Evolutionary conservation across 1,140 invertebrate genomes (phyloP).

Genomic region (Lucilia cuprina): DNA sequence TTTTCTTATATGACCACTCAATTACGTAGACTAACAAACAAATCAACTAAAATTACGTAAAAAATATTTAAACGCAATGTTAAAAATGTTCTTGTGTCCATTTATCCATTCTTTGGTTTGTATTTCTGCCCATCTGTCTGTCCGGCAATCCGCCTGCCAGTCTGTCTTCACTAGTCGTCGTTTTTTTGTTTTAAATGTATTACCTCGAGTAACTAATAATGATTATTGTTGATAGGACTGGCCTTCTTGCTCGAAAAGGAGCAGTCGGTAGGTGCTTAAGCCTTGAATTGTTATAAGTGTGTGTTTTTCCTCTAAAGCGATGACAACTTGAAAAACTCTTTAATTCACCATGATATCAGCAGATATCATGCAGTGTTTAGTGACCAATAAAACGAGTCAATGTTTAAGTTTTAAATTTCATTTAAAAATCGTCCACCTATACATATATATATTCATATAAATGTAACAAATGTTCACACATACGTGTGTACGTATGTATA

Average conservation of each 20-base stretch:
- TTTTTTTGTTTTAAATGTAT: slow-evolving; percentile 3
- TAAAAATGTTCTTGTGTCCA: slow-evolving; percentile 1
- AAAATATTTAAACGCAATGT: slow-evolving; percentile 24
- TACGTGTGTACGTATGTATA: too few relatives aligned
- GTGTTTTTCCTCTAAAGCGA: not conserved
- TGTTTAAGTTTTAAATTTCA: slow-evolving; percentile 33
- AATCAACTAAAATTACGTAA: slow-evolving; percentile 25
- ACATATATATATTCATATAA: too few relatives aligned
- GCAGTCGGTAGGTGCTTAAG: not conserved
- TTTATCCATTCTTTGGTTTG: not conserved
- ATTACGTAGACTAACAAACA: slow-evolving; percentile 31
- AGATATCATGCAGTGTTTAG: slow-evolving; percentile 32
- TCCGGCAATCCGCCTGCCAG: too few relatives aligned
- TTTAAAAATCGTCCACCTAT: not conserved
- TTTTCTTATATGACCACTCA: slow-evolving; percentile 31
- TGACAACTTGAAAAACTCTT: slow-evolving; percentile 27
- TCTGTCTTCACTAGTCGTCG: not conserved
- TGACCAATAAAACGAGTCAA: slow-evolving; percentile 28
- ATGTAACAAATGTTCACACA: too few relatives aligned
- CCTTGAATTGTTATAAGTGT: not conserved
- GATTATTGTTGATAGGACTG: slow-evolving; percentile 27
- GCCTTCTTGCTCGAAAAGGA: not conserved
- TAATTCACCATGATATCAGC: slow-evolving; percentile 28
- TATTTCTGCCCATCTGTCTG: too few relatives aligned
- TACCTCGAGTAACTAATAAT: slow-evolving; percentile 23